Conservation (phyloP, 2,113 vertebrate species). For the Okapia johnstoni region DNA sequence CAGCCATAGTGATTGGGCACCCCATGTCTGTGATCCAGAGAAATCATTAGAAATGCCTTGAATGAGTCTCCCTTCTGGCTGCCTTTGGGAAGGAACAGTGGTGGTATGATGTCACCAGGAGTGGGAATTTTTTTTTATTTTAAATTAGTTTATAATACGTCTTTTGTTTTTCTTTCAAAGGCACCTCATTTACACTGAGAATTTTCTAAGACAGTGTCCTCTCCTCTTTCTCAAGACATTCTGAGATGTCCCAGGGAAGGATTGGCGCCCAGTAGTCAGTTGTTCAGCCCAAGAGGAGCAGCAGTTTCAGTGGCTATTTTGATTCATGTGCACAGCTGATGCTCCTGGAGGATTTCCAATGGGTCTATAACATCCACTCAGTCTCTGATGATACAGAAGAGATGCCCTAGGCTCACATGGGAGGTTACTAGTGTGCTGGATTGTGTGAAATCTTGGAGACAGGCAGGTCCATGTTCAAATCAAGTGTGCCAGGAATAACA, state of each 20-base stretch:
- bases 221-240: background rate
- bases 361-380: fast-evolving
- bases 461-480: background rate
- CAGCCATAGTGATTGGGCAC: background rate
- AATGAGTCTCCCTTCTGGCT: background rate
- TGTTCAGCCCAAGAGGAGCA: background rate
- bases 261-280: background rate
- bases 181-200: background rate
- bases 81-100: background rate
- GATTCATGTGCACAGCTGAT: fast-evolving
- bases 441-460: background rate
- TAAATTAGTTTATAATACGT: too few species aligned
- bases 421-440: too few species aligned
- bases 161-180: background rate
- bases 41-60: slow-evolving; percentile 45
- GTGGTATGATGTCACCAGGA: background rate
- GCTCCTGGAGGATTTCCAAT: background rate
- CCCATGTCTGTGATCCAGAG: background rate
- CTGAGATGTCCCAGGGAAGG: background rate
- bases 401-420: fast-evolving
- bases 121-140: background rate
- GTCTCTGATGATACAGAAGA: background rate
- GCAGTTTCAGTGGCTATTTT: background rate
- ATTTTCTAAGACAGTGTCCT: background rate
- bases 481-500: background rate